Base-by-base conservation (phyloP, 2,888 invertebrate species). In the Drosophila prostipennis region DNA sequence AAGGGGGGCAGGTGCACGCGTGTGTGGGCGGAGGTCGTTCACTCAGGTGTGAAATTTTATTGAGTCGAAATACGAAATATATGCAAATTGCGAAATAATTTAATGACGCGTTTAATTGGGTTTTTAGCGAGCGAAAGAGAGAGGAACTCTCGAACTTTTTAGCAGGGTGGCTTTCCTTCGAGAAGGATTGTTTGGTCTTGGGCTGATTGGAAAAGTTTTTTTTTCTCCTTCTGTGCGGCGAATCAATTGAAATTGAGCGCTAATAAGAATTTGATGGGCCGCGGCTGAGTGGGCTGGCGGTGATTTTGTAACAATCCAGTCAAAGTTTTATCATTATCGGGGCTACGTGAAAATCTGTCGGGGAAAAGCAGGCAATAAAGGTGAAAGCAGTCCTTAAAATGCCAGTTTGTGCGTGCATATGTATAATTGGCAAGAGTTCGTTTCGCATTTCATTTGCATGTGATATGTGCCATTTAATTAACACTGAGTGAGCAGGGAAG, bases 61-160 rank as follows among this genome's bases (percentile, higher is more conserved):
- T 84, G 85, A 81, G 78, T 81, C 75, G 85, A 85, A 83, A 85
- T 85, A 85, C 83, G 85, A 85, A 83, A 85, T 83, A 81, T 85
- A 84, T 84, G 85, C 84, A 84, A 85, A 84, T 84, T 84, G 85
- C 81, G 77, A 84, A 84, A 84, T 84, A 85, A 84, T 84, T 84
- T 85, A 84, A 84, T 84, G 84, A 81, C 81, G 85, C 84, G 84
- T 84, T 85, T 84, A 84, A 84, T 84, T 84, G 86, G 85, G 83
- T 85, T 84, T 83, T 85, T 85, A 84, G 85, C 85, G 76, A 72
- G 81, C 69, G 42, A 42, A 61, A 68, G 56, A 65, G 56, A 65
- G 78, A 67, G 71, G 73, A 67, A 68, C 53, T 43, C 19, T 16
- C 45, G 16, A 43, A 53, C 40, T 52, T 59, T 39, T 11, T 7